These are phyloP conservation scores for Acrobasis repandana DNA, from an alignment of 2,888 invertebrate genomes.

Conservation along the genomic window DNA sequence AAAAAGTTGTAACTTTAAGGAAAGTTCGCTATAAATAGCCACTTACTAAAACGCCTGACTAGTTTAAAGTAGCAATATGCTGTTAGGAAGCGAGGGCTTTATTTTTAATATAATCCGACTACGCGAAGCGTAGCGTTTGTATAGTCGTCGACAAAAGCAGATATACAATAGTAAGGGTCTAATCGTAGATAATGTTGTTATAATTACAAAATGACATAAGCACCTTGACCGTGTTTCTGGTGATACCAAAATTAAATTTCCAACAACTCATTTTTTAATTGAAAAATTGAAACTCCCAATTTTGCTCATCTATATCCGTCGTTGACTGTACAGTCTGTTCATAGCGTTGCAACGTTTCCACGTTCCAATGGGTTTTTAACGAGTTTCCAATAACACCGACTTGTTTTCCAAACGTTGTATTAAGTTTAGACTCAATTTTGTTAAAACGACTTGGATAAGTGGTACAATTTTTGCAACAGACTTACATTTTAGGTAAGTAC, in stretches of 20 bases:
- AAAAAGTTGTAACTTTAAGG: background rate
- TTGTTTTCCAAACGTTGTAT: slow-evolving; percentile 16
- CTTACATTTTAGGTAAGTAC: background rate
- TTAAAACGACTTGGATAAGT: slow-evolving; percentile 2
- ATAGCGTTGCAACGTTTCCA: slow-evolving; percentile 15
- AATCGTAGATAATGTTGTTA: no score
- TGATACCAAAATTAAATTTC: no score
- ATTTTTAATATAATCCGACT: slow-evolving; percentile 6
- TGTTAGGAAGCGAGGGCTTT: background rate
- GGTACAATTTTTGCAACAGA: background rate
- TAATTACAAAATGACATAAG: no score
- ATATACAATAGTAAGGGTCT: no score
- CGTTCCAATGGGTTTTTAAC: slow-evolving; percentile 32
- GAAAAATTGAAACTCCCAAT: no score
- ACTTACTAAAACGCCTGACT: background rate
- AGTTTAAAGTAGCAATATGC: background rate
- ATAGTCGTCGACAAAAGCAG: no score
- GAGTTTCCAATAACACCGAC: slow-evolving; percentile 32
- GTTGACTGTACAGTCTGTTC: background rate
- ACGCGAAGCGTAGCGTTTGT: background rate
- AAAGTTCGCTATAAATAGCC: background rate
- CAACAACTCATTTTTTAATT: no score
- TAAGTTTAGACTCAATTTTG: slow-evolving; percentile 18
- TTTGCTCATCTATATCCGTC: no score
- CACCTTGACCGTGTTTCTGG: no score